Conservation (phyloP, 2,113 vertebrate genomes). For the Verasper variegatus region DNA sequence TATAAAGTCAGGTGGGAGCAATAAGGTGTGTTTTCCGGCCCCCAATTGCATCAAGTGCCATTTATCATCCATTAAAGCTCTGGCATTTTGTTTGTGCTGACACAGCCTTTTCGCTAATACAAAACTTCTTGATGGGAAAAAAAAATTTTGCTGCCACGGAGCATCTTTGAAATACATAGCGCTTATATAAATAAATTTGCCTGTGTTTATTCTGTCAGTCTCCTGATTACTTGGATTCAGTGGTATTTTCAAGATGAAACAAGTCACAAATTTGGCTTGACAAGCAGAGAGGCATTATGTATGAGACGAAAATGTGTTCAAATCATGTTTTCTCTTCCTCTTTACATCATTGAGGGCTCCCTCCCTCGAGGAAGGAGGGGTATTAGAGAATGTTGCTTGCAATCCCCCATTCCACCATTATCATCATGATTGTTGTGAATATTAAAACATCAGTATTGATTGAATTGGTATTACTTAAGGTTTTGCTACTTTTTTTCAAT, state of each 20-base stretch:
- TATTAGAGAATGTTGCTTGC: slow-evolving; percentile 4
- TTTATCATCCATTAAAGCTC: slow-evolving; percentile 55
- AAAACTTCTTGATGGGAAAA: slow-evolving; percentile 52
- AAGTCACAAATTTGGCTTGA: slow-evolving; percentile 71
- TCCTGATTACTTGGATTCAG: slow-evolving; percentile 73
- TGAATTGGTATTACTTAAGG: too few species aligned
- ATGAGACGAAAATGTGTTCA: slow-evolving; percentile 62
- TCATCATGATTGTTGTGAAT: too few species aligned
- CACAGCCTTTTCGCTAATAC: slow-evolving; percentile 62
- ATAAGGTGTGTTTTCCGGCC: slow-evolving; percentile 15
- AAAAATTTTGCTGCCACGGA: slow-evolving; percentile 49
- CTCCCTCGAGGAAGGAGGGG: not conserved
- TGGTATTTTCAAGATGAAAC: slow-evolving; percentile 80
- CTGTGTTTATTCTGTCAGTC: slow-evolving; percentile 76
- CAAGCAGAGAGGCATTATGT: slow-evolving; percentile 69
- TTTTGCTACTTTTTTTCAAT: not conserved
- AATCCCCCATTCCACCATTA: not conserved
- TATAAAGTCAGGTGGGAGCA: slow-evolving; percentile 12
- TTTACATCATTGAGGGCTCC: slow-evolving; percentile 35
- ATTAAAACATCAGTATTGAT: too few species aligned
- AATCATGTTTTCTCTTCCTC: slow-evolving; percentile 52
- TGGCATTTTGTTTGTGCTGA: slow-evolving; percentile 61
- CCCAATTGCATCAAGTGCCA: slow-evolving; percentile 26
- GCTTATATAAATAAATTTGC: slow-evolving; percentile 74
- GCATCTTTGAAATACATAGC: slow-evolving; percentile 70